Evolutionary conservation across 1,140 invertebrate species (phyloP).

Genomic region (Scaptodrosophila lebanonensis): DNA sequence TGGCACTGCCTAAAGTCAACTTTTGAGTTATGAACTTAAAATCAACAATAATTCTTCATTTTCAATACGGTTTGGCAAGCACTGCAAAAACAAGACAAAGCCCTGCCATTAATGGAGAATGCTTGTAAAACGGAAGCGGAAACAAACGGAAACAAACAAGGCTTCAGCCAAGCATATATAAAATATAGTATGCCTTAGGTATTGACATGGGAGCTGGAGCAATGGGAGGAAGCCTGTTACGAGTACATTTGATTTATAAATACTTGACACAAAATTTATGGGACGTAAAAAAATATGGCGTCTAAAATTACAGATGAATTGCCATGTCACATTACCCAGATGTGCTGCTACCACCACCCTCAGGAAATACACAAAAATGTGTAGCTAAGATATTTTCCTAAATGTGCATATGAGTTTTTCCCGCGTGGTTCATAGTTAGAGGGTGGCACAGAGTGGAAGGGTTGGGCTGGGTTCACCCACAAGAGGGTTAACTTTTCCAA

Average conservation of each 20-base stretch:
- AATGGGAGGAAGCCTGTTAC: slow-evolving; percentile 13
- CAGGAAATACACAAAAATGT: background rate
- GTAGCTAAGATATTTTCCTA: slow-evolving; percentile 11
- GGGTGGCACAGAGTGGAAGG: no score
- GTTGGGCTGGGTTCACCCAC: no score
- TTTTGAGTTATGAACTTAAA: slow-evolving; percentile 26
- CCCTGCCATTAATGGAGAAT: slow-evolving; percentile 43
- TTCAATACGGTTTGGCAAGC: slow-evolving; percentile 36
- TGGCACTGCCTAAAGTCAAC: background rate
- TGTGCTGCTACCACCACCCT: slow-evolving; percentile 8
- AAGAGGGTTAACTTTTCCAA: no score
- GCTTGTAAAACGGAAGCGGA: slow-evolving; percentile 43
- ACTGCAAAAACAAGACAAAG: slow-evolving; percentile 10
- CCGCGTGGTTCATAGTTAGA: no score
- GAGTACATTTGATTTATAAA: slow-evolving; percentile 52
- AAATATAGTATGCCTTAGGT: slow-evolving; percentile 17
- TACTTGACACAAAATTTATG: slow-evolving; percentile 57
- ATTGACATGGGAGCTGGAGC: background rate
- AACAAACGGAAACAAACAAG: slow-evolving; percentile 33
- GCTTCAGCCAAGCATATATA: slow-evolving; percentile 19
- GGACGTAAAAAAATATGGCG: slow-evolving; percentile 38
- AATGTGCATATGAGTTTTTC: slow-evolving; percentile 21
- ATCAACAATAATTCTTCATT: slow-evolving; percentile 41
- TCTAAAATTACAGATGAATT: slow-evolving; percentile 7
- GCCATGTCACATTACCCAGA: background rate